Evolutionary conservation across 2,888 invertebrate species (phyloP).

Genomic region (Nineta flava): DNA sequence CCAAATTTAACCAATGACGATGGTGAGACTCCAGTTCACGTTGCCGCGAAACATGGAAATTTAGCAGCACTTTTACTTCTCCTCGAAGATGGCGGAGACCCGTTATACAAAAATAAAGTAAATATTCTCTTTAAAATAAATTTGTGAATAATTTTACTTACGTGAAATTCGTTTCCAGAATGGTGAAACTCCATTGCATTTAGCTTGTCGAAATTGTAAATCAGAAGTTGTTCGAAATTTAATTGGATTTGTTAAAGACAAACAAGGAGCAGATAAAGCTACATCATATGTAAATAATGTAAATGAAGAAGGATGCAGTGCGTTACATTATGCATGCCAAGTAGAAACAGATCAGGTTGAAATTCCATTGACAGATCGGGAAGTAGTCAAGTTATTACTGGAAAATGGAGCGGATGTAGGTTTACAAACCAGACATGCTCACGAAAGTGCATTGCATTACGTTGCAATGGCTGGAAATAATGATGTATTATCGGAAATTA

Average conservation of each 20-base stretch:
- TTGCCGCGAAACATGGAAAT: conserved; percentile 87
- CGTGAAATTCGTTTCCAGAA: conserved; percentile 34
- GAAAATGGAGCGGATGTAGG: conserved; percentile 85
- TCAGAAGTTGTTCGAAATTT: conserved; percentile 77
- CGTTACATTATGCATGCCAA: conserved; percentile 87
- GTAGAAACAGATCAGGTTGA: conserved; percentile 68
- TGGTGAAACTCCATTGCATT: conserved; percentile 90
- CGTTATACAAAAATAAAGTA: conserved; percentile 81
- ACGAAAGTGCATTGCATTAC: conserved; percentile 92
- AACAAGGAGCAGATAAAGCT: conserved; percentile 59
- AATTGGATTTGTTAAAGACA: conserved; percentile 64
- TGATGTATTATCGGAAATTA: conserved; percentile 86
- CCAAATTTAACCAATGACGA: conserved; percentile 92
- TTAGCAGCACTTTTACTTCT: conserved; percentile 70
- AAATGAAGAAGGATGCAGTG: conserved; percentile 78
- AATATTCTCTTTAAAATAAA: conserved; percentile 11
- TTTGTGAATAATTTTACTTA: not conserved
- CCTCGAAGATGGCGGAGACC: conserved; percentile 88
- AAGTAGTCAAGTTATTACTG: conserved; percentile 77
- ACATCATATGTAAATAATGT: conserved; percentile 75
- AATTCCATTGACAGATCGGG: conserved; percentile 57
- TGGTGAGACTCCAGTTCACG: conserved; percentile 93
- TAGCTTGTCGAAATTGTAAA: conserved; percentile 75
- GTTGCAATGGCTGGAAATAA: conserved; percentile 92
- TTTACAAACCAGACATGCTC: conserved; percentile 65